Evolutionary conservation across 1,140 invertebrate species (phyloP).

Genomic region (Drosophila bifasciata): DNA sequence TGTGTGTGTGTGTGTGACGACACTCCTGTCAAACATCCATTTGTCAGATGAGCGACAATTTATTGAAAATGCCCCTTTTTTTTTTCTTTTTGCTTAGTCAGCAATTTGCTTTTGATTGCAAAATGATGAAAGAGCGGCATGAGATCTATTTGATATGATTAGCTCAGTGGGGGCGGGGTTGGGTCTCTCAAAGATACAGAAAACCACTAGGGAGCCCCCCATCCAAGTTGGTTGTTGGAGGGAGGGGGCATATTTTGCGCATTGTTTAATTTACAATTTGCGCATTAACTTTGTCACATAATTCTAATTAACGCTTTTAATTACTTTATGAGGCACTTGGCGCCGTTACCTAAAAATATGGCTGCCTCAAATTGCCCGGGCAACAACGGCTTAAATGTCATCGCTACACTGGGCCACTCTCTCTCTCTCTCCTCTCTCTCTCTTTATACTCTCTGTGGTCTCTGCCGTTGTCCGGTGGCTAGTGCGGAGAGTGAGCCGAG

Average conservation of each 20-base stretch:
- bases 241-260: slow-evolving; percentile 33
- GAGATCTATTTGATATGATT: slow-evolving; percentile 14
- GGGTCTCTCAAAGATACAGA: too few species aligned
- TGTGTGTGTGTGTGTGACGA: slow-evolving; percentile 22
- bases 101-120: slow-evolving; percentile 40
- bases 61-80: slow-evolving; percentile 38
- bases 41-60: slow-evolving; percentile 71
- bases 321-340: slow-evolving; percentile 81
- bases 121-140: slow-evolving; percentile 12
- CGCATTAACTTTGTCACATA: slow-evolving; percentile 82
- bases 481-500: too few species aligned
- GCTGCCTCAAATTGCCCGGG: slow-evolving; percentile 72
- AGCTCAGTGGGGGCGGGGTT: slow-evolving; percentile 6
- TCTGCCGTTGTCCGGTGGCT: neutral
- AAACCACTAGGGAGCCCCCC: neutral
- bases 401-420: slow-evolving; percentile 15
- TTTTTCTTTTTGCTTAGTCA: slow-evolving; percentile 44
- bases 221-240: slow-evolving; percentile 18
- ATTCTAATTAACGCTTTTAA: slow-evolving; percentile 82
- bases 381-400: slow-evolving; percentile 76
- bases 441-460: too few species aligned
- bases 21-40: slow-evolving; percentile 52
- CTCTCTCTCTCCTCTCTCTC: too few species aligned
- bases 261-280: slow-evolving; percentile 81
- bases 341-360: slow-evolving; percentile 77